Base-by-base conservation (phyloP, 1,140 invertebrate species). In the Drosophila subpulchrella region DNA sequence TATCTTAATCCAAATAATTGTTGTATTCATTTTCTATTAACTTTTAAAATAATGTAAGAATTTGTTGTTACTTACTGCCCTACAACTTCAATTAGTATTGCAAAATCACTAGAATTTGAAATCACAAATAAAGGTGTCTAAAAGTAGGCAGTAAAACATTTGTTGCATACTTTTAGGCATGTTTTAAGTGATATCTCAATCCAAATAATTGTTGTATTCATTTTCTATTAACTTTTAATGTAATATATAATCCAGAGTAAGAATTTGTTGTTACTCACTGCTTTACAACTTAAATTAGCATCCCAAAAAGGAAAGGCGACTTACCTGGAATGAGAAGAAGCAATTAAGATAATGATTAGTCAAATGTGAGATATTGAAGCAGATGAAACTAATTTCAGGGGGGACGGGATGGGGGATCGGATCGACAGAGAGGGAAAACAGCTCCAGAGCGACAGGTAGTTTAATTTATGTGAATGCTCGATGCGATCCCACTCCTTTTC, bases 391-490 rank as follows among this genome's bases (percentile, higher is more conserved):
- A 88, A 85, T 86, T 86, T 81, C 13, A 68, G 41, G 20, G 46
- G 44, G 48, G 42, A 48, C 0, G 32, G 32, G 32, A 10, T 34
- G 7, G 7, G 30, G 8, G 32, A 56, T 34, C 42, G 32, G 30
- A 50, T 56, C n/a, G 10, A n/a, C 24, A 34, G 47, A n/a, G 39
- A n/a, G 34, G 53, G 10, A 53, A 53, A 41, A 27, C 54, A 51
- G 60, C 65, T 80, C 63, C 56, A 67, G 81, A 77, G 84, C 84
- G 84, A 89, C 84, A 89, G 84, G 84, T 89, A 89, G 84, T 89
- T 89, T 81, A 89, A 89, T 89, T 89, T 89, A 89, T 89, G 80
- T 84, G 84, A 78, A 51, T 77, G 65, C 65, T 58, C 48, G 38
- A 54, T 47, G 56, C 24, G 41, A 56, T 56, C 54, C 54, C 54